Conservation (phyloP, 53 echinoderm and acorn worm species). For the Holothuria scabra region DNA sequence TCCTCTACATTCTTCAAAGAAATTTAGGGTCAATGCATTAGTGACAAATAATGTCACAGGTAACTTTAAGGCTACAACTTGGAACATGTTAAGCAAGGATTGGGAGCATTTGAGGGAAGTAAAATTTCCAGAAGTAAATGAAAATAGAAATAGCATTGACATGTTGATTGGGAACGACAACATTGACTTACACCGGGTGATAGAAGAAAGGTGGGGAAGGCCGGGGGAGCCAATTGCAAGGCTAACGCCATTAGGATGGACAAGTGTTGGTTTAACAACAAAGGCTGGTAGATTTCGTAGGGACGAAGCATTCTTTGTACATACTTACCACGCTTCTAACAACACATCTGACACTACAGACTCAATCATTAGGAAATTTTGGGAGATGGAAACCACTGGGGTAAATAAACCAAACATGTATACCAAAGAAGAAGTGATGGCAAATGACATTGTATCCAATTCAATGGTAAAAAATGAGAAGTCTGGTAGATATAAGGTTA, state of each 20-base stretch:
- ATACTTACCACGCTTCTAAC: not conserved
- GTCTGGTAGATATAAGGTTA: not conserved
- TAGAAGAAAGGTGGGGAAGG: slow-evolving; percentile 8
- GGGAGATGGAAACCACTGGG: slow-evolving; percentile 30
- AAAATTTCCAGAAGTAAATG: not conserved
- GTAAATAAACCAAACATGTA: not conserved
- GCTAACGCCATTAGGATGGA: slow-evolving; percentile 3
- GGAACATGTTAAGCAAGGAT: not conserved
- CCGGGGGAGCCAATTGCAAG: slow-evolving; percentile 28
- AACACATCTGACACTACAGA: not conserved
- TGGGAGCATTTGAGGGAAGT: slow-evolving; percentile 26
- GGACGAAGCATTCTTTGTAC: slow-evolving; percentile 12
- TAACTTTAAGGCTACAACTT: not conserved
- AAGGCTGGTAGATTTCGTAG: not conserved
- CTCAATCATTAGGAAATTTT: slow-evolving; percentile 10
- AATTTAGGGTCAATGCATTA: slow-evolving; percentile 20
- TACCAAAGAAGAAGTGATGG: slow-evolving; percentile 26
- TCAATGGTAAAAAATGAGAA: not conserved
- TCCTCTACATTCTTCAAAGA: slow-evolving; percentile 1
- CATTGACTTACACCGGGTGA: slow-evolving; percentile 22
- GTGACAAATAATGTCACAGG: slow-evolving; percentile 17
- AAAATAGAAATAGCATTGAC: slow-evolving; percentile 33
- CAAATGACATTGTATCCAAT: not conserved
- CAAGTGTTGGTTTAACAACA: slow-evolving; percentile 11
- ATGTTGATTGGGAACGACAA: slow-evolving; percentile 42